phyloP scores from a whole-genome alignment of 2,888 invertebrate species.

The Onthophagus sagittarius region DNA sequence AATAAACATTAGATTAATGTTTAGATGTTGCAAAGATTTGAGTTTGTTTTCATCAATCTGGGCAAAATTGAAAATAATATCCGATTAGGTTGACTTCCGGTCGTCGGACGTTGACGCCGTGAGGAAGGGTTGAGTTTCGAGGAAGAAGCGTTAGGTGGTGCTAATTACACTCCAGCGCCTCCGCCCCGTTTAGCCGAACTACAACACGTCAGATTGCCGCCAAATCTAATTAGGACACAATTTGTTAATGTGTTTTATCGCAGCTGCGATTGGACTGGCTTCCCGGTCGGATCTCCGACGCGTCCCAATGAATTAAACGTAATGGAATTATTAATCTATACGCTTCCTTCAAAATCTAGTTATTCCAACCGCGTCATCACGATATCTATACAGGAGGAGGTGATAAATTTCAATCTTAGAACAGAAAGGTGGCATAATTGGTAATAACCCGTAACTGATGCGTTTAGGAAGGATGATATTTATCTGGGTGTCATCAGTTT shows the following conservation, averaged over 20 bases:
- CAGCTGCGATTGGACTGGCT: conserved; percentile 46
- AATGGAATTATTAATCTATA: conserved; percentile 44
- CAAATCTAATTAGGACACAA: conserved; percentile 51
- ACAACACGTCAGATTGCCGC: conserved; percentile 50
- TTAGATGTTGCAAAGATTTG: neutral
- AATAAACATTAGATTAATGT: neutral
- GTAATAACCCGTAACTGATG: neutral
- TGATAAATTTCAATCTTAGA: neutral
- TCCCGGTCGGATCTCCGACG: conserved; percentile 30
- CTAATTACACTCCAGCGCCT: conserved; percentile 40
- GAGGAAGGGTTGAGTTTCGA: conserved; percentile 8
- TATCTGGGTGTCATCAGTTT: neutral
- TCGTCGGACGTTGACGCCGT: conserved; percentile 8
- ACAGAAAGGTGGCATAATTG: neutral
- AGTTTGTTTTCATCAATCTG: neutral
- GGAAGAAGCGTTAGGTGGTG: conserved; percentile 19
- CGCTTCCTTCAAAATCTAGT: conserved; percentile 25
- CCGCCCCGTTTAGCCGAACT: conserved; percentile 42
- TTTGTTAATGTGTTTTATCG: conserved; percentile 52
- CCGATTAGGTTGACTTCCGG: neutral
- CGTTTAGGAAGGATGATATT: neutral
- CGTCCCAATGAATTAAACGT: conserved; percentile 40
- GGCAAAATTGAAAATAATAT: neutral
- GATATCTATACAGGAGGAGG: conserved; percentile 1
- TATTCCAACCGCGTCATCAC: neutral